Conservation (phyloP, 1,140 invertebrate genomes). For the Drosophila aff. region DNA sequence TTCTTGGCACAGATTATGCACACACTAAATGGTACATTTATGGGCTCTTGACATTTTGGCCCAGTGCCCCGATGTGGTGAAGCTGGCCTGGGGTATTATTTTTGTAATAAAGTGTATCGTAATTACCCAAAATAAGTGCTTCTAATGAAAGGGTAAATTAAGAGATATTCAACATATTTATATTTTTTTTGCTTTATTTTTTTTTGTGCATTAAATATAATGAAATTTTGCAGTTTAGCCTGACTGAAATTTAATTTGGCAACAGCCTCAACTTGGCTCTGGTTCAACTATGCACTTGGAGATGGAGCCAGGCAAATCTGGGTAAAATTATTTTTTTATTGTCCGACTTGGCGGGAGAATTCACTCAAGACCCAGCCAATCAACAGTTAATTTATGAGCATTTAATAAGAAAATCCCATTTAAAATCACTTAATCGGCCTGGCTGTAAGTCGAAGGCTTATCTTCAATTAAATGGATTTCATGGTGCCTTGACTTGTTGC, state of each 20-base stretch:
- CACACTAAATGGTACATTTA: constrained; percentile 51
- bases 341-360: constrained; percentile 31
- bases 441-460: constrained; percentile 14
- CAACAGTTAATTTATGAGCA: constrained; percentile 44
- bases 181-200: background rate
- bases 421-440: constrained; percentile 29
- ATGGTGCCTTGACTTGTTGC: constrained; percentile 35
- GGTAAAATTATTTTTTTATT: constrained; percentile 61
- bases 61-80: constrained; percentile 1
- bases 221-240: background rate
- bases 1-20: constrained; percentile 35
- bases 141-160: background rate
- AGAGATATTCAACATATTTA: too few species aligned
- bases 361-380: constrained; percentile 18
- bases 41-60: constrained; percentile 37
- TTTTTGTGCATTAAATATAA: background rate
- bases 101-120: background rate
- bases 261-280: constrained; percentile 42
- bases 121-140: background rate
- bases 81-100: too few species aligned
- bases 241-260: constrained; percentile 44
- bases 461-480: constrained; percentile 39
- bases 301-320: constrained; percentile 14
- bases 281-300: constrained; percentile 26
- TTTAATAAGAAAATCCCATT: constrained; percentile 29